Base-by-base conservation (phyloP, 53 echinoderm and acorn worm species). In the Hippasteria phrygiana region DNA sequence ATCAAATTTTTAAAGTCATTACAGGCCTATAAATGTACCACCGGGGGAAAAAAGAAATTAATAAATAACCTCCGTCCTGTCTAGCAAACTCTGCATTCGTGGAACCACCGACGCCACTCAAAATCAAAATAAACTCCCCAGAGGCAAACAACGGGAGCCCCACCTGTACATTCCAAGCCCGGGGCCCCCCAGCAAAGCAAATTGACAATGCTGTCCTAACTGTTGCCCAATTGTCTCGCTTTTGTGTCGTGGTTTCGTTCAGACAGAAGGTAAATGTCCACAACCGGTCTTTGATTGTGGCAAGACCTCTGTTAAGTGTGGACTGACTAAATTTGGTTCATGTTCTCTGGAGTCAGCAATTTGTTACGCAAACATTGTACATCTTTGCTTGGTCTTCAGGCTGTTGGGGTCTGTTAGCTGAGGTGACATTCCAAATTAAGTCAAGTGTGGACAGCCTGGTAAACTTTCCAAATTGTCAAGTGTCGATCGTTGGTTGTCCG, bases 51-150 rank as follows among this genome's bases (percentile, higher is more conserved):
- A n/a, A n/a, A n/a, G n/a, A n/a, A n/a, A n/a, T n/a, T n/a, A n/a
- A n/a, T n/a, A 62, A 0, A 26, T 13, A 56, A 6, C 59, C 4
- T 22, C 59, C 2, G 0, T n/a, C 31, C 62, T 62, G 1, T n/a
- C n/a, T n/a, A n/a, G n/a, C n/a, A n/a, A n/a, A n/a, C n/a, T n/a
- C n/a, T n/a, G n/a, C n/a, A n/a, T n/a, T n/a, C n/a, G n/a, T n/a
- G n/a, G n/a, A n/a, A n/a, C n/a, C n/a, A n/a, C n/a, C n/a, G n/a
- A 59, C 51, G 51, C 74, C 74, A 74, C 45, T 74, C 28, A 42
- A 74, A 74, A 26, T 22, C 59, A 24, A 59, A 59, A 59, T 59
- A 4, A 59, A 59, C 59, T 59, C 26, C n/a, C 59, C 59, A 22
- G 26, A 18, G 59, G 59, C 22, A 59, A 59, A 59, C 26, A 4